A percentile compares a stretch with the other conserved stretches of the same genome.
Conservation (phyloP, 2,888 invertebrate genomes). For the Catocala fraxini region DNA sequence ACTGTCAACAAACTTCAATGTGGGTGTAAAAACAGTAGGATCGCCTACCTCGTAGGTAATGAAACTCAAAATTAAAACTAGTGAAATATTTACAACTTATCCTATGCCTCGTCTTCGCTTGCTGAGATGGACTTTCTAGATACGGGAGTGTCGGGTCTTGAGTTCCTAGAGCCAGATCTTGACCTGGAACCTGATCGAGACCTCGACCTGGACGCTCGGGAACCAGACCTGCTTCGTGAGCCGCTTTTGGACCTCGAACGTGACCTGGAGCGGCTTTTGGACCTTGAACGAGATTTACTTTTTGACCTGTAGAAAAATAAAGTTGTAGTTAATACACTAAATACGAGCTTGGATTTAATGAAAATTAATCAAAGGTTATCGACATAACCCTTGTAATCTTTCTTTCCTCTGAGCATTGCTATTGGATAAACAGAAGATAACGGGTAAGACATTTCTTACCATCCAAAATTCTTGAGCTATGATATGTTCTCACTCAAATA, state of each 20-base stretch:
- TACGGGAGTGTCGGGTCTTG: constrained; percentile 85
- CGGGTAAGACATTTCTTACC: too few relatives aligned
- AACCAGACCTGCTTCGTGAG: constrained; percentile 58
- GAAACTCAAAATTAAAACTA: constrained; percentile 28
- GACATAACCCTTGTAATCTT: not conserved
- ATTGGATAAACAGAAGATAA: too few relatives aligned
- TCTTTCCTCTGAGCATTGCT: too few relatives aligned
- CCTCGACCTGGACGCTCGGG: constrained; percentile 75
- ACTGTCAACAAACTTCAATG: constrained; percentile 9
- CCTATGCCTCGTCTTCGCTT: constrained; percentile 85
- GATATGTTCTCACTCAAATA: too few relatives aligned
- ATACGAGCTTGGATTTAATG: too few relatives aligned
- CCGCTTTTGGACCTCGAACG: constrained; percentile 44
- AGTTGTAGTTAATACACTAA: constrained; percentile 41
- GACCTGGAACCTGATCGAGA: constrained; percentile 75
- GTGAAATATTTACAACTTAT: constrained; percentile 48
- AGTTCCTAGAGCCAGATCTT: constrained; percentile 78
- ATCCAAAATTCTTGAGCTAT: too few relatives aligned
- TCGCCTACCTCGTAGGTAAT: constrained; percentile 34
- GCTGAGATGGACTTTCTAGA: constrained; percentile 89
- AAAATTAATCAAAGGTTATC: not conserved
- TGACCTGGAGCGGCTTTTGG: constrained; percentile 61
- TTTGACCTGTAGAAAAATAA: constrained; percentile 40
- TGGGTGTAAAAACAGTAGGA: constrained; percentile 1
- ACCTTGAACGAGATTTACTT: constrained; percentile 34